Conservation (phyloP, 2,797 vertebrate species). For the Neosilurus mollespiculum region DNA sequence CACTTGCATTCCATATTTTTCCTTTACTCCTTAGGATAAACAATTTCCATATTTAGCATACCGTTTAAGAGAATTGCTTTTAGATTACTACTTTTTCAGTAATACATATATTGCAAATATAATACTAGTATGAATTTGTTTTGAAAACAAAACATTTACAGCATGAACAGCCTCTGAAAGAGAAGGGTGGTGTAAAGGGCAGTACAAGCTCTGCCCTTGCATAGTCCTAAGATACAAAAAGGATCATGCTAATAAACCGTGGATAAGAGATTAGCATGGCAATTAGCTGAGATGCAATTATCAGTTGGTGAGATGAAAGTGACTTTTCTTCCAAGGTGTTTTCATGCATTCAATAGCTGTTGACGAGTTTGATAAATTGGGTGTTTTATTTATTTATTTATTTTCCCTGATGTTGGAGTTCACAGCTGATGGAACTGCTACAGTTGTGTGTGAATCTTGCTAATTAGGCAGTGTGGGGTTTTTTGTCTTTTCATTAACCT, state of each 20-base stretch:
- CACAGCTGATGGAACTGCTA: slow-evolving; percentile 66
- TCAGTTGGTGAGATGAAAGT: slow-evolving; percentile 70
- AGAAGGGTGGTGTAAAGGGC: neutral
- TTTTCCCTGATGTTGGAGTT: slow-evolving; percentile 61
- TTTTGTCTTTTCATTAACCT: slow-evolving; percentile 77
- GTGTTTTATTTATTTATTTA: slow-evolving; percentile 4
- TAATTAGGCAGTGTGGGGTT: slow-evolving; percentile 72
- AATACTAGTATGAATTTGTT: neutral
- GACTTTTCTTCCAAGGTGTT: slow-evolving; percentile 71
- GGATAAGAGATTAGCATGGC: slow-evolving; percentile 72
- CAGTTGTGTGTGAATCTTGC: slow-evolving; percentile 69
- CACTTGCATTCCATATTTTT: slow-evolving; percentile 23
- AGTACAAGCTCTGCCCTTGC: slow-evolving; percentile 51
- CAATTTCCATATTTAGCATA: slow-evolving; percentile 25
- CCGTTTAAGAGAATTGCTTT: slow-evolving; percentile 51
- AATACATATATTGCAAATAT: neutral
- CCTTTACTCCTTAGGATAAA: slow-evolving; percentile 2
- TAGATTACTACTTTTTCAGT: neutral
- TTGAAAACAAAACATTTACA: slow-evolving; percentile 3
- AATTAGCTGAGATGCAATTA: slow-evolving; percentile 83
- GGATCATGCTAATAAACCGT: slow-evolving; percentile 66
- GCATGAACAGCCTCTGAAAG: neutral
- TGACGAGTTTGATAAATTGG: slow-evolving; percentile 75
- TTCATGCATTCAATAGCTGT: slow-evolving; percentile 77
- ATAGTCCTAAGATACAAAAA: slow-evolving; percentile 60